Base-by-base conservation (phyloP, 2,797 vertebrate genomes). In the Miichthys miiuy region DNA sequence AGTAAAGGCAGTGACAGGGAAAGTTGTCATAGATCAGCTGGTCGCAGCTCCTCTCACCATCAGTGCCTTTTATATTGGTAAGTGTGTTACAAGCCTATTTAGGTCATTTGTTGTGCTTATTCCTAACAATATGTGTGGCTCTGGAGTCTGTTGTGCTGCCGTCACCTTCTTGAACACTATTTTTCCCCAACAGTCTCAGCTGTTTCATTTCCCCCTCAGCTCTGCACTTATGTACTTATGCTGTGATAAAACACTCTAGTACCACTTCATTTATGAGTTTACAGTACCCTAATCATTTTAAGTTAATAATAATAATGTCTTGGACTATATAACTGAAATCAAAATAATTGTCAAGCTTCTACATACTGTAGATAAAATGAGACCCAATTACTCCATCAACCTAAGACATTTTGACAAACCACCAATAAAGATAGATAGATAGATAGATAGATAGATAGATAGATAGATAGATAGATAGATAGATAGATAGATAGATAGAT, bases 11-110 rank as follows among this genome's bases (percentile, higher is more conserved):
- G 77, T 96, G 34, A 79, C 88, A 1, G 80, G 87, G n/a, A 96
- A 96, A 75, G 95, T 96, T 27, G 86, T 94, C 60, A 70, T 95
- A 84, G 95, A 96, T 84, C 96, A 96, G 80, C 78, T 96, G 68
- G 67, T 96, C 17, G 95, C 93, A 2, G 94, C 93, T 48, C 96
- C 96, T 21, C 90, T 91, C 63, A 96, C 95, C 18, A 96, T 96
- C 88, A 95, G 93, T 76, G 95, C 91, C 47, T 96, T 96, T 87
- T 96, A 95, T 69, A 92, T 95, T 65, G 95, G 96, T 95, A 30
- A 80, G 91, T 63, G 54, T 55, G 20, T 41, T 23, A 17, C 2
- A 61, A 41, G 14, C 0, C 4, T n/a, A 5, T 68, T 48, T 18
- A 13, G 23, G n/a, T 41, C 3, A n/a, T 21, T n/a, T 51, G 2